phyloP scores from a whole-genome alignment of 2,888 invertebrate genomes.

The Ommatoiulus sabulosus region DNA sequence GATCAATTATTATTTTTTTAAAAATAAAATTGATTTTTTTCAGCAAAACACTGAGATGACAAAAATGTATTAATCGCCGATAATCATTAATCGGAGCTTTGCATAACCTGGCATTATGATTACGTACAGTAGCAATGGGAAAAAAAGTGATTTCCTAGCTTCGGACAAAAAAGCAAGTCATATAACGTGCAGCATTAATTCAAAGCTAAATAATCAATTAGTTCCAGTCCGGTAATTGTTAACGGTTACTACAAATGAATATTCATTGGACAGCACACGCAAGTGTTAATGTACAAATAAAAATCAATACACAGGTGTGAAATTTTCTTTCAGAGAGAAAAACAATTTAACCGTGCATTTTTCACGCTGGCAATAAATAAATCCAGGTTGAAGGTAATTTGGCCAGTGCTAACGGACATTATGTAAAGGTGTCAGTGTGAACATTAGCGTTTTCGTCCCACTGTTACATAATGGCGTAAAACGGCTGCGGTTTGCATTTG shows the following conservation, averaged over 20 bases:
- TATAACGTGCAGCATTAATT: background rate
- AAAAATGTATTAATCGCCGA: too few relatives aligned
- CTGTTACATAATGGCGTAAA: background rate
- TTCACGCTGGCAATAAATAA: background rate
- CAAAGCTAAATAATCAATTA: background rate
- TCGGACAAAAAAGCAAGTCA: background rate
- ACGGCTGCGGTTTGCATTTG: background rate
- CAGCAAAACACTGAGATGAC: too few relatives aligned
- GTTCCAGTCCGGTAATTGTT: background rate
- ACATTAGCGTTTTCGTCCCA: background rate
- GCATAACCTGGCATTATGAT: background rate
- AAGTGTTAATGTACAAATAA: background rate
- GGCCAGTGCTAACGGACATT: background rate
- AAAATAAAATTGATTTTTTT: too few relatives aligned
- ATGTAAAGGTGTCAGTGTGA: background rate
- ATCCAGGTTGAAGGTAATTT: background rate
- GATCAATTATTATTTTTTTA: too few relatives aligned
- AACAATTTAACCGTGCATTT: background rate
- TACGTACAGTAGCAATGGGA: background rate
- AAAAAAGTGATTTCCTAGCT: background rate
- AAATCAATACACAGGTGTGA: background rate
- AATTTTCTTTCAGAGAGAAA: background rate
- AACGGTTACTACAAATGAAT: background rate
- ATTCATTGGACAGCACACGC: background rate
- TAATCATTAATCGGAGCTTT: too few relatives aligned